These are phyloP conservation scores for Bufotes viridis DNA, from an alignment of 2,797 vertebrate genomes.

Conservation along the genomic window DNA sequence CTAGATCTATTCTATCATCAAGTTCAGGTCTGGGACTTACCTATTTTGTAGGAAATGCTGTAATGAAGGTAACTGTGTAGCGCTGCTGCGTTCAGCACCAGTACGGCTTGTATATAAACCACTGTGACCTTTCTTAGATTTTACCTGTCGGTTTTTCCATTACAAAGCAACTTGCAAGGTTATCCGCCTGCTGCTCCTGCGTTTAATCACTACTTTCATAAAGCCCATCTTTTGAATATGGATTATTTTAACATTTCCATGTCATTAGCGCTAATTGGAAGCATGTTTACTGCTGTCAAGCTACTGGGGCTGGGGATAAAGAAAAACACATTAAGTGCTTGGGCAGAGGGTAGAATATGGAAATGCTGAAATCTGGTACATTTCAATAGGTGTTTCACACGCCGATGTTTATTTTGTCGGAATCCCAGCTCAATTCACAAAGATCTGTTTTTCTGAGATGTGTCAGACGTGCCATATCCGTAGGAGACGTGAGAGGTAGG, in stretches of 20 bases:
- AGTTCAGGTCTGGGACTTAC: too few relatives aligned
- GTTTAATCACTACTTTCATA: slow-evolving; percentile 1
- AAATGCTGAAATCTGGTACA: slow-evolving; percentile 1
- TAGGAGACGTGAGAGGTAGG: background rate
- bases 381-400: slow-evolving; percentile 10
- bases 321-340: slow-evolving; percentile 11
- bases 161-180: background rate
- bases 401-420: slow-evolving; percentile 9
- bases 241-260: slow-evolving; percentile 37
- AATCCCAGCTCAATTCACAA: background rate
- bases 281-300: slow-evolving; percentile 15
- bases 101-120: background rate
- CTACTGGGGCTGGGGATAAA: slow-evolving; percentile 12
- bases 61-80: background rate
- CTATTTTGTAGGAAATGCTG: background rate
- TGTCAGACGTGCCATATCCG: background rate
- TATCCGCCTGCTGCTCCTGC: background rate
- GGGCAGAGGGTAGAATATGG: slow-evolving; percentile 5
- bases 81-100: background rate
- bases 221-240: slow-evolving; percentile 17
- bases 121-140: background rate
- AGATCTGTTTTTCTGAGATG: background rate
- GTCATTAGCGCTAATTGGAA: slow-evolving; percentile 24
- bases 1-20: too few relatives aligned
- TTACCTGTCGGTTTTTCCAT: slow-evolving; percentile 15